Percentiles rank a stretch among this genome's conserved stretches.
These are phyloP conservation scores for Leptinotarsa undecemlineata DNA, from an alignment of 1,140 invertebrate species.

Conservation along the genomic window DNA sequence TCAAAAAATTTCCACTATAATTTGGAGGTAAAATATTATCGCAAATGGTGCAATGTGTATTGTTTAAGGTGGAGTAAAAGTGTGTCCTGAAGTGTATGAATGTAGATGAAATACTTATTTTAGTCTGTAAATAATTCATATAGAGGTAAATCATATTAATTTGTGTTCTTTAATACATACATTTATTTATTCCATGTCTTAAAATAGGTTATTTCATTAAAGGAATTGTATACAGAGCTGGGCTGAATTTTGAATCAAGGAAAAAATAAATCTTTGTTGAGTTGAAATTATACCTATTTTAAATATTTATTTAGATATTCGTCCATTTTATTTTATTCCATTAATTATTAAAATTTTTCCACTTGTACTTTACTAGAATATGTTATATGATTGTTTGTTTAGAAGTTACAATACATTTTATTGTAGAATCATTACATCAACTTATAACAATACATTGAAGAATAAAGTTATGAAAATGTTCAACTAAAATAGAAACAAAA, in stretches of 20 bases:
- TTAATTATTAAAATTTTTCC: no score
- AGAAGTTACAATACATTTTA: no score
- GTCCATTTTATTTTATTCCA: no score
- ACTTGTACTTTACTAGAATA: no score
- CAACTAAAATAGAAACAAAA: no score
- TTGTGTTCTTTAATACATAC: constrained; percentile 12
- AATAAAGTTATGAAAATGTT: no score
- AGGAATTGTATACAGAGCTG: not conserved
- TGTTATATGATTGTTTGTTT: no score
- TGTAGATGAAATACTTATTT: constrained; percentile 29
- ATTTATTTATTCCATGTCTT: constrained; percentile 27
- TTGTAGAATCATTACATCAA: no score
- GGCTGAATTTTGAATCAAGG: not conserved
- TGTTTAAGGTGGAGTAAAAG: not conserved
- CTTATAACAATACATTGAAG: no score
- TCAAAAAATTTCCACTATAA: constrained; percentile 23
- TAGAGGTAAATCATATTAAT: constrained; percentile 12
- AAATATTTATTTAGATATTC: no score
- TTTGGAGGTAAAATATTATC: constrained; percentile 50
- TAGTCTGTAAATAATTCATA: constrained; percentile 18
- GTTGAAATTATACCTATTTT: no score
- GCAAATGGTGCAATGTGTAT: constrained; percentile 46
- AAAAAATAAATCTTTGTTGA: not conserved
- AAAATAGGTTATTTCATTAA: constrained; percentile 1
- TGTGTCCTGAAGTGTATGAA: constrained; percentile 20